Percentiles rank a stretch among this genome's conserved stretches.
Conservation (phyloP, 1,140 invertebrate species). For the Drosophila serrata region DNA sequence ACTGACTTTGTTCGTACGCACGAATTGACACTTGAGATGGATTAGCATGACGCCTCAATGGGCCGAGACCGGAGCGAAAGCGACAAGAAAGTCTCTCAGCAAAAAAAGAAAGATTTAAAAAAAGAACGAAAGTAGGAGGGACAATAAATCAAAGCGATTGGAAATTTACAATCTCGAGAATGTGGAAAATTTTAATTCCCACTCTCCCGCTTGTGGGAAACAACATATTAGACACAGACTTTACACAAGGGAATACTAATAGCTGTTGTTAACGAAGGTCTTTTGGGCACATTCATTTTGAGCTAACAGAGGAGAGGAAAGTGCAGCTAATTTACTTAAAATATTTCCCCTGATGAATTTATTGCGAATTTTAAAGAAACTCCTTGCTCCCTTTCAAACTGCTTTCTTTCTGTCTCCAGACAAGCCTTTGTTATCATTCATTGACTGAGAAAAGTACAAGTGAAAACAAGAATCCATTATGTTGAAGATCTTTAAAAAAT, state of each 20-base stretch:
- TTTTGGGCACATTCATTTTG: not conserved
- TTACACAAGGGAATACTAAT: not conserved
- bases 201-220: not conserved
- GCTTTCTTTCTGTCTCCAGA: not conserved
- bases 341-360: not conserved
- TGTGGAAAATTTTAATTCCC: conserved; percentile 25
- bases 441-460: conserved; percentile 5
- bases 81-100: not conserved
- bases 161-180: conserved; percentile 38
- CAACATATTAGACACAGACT: conserved; percentile 11
- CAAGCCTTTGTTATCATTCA: conserved; percentile 15
- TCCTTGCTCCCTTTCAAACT: not conserved
- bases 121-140: conserved; percentile 1
- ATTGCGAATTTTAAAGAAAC: not conserved
- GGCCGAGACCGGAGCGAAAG: conserved; percentile 10
- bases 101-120: not conserved
- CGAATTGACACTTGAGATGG: conserved; percentile 82
- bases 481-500: conserved; percentile 18
- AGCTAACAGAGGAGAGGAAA: not conserved
- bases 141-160: conserved; percentile 48
- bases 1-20: conserved; percentile 69
- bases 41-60: conserved; percentile 68
- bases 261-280: not conserved
- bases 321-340: not conserved
- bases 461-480: conserved; percentile 37